phyloP scores from a whole-genome alignment of 37 sponge, comb jelly and placozoan species.

The Spongilla lacustris region DNA sequence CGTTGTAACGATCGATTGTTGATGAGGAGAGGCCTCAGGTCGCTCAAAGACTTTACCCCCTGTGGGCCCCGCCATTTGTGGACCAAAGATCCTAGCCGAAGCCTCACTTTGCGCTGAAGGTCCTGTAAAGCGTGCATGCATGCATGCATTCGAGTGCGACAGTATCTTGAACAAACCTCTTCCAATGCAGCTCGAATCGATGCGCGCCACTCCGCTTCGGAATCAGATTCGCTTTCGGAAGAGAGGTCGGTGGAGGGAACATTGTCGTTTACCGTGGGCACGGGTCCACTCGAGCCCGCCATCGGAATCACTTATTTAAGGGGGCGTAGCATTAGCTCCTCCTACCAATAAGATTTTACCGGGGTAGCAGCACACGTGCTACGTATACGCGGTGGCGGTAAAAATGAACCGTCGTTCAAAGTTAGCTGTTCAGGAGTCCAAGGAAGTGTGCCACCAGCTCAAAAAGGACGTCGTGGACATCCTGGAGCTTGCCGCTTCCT shows the following conservation, averaged over 20 bases:
- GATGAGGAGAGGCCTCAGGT: background rate
- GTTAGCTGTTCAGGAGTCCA: background rate
- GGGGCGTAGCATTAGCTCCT: background rate
- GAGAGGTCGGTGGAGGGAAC: background rate
- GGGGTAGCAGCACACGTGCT: background rate
- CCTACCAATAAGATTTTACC: background rate
- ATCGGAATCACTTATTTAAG: background rate
- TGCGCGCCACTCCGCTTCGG: background rate
- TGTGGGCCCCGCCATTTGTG: background rate
- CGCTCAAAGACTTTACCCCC: background rate
- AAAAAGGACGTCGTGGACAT: background rate
- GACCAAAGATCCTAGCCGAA: background rate
- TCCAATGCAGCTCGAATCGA: background rate
- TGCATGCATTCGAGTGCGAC: background rate
- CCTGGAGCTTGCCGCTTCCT: background rate
- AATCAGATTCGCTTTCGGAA: background rate
- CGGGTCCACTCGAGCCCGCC: background rate
- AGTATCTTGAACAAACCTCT: background rate
- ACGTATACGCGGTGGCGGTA: background rate
- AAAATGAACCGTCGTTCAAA: background rate
- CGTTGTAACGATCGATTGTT: background rate
- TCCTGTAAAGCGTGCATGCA: background rate
- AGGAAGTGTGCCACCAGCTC: conserved; percentile 7
- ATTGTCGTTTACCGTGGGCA: background rate
- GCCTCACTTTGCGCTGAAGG: background rate